A percentile compares a stretch with the other conserved stretches of the same genome.
Conservation (phyloP, 2,113 vertebrate species). For the Elaphurus davidianus region DNA sequence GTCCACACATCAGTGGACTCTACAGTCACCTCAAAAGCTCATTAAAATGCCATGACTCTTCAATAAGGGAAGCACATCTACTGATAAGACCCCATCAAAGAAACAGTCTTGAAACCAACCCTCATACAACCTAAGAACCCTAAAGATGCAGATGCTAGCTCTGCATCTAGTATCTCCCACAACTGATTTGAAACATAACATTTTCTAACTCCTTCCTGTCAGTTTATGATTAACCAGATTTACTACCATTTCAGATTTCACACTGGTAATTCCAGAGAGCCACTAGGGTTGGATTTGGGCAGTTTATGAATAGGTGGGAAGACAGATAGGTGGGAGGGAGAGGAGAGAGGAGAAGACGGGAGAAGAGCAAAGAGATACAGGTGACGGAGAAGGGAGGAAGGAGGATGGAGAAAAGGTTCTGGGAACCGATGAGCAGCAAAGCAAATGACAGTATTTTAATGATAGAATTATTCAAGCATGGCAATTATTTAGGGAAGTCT, state of each 20-base stretch:
- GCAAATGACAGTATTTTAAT: neutral
- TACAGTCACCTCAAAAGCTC: neutral
- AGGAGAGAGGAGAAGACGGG: neutral
- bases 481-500: neutral
- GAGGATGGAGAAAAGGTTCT: neutral
- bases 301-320: neutral
- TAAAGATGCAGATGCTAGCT: neutral
- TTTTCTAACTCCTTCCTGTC: neutral
- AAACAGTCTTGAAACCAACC: neutral
- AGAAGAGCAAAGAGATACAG: neutral
- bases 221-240: neutral
- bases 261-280: neutral
- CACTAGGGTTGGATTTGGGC: neutral
- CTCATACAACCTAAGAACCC: neutral
- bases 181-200: neutral
- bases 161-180: neutral
- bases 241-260: conserved; percentile 41
- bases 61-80: neutral
- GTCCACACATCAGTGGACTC: neutral
- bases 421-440: neutral
- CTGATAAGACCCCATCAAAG: neutral
- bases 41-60: neutral
- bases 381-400: neutral
- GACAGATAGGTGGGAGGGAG: neutral
- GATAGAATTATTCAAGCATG: neutral